Evolutionary conservation across 2,888 invertebrate species (phyloP), one percentile per base, ranked within the genome.

Genomic region (Rhingia rostrata): DNA sequence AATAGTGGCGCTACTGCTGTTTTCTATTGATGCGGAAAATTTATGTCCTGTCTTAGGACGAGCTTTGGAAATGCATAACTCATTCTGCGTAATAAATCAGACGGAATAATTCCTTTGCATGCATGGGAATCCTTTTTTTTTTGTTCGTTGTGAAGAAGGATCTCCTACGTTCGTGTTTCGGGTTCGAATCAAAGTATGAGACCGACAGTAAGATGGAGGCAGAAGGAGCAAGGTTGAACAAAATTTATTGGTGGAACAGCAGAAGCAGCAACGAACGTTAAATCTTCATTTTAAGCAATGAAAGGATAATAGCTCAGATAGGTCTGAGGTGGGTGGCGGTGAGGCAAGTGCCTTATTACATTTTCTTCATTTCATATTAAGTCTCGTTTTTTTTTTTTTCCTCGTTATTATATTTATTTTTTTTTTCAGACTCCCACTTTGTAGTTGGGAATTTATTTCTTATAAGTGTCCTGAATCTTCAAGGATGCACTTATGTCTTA

Each of bases 31-130:
- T 79, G 79, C 58, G 73, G 60, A 79, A 79, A 83, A 83, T 83
- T 60, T 79, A 83, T 83, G 69, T 79, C 79, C 83, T 79, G 73
- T 79, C 83, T 79, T 64, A 63, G 73, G 73, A 79, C 73, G 73
- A 69, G 79, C 79, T 83, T 83, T 67, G 83, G 70, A 83, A 83
- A 83, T 83, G 79, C 79, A 83, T 79, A 79, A 79, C 83, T 83
- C 83, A 83, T 79, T 83, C 83, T 37, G 83, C 74, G 83, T 79
- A 79, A 83, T 83, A 83, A 83, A 83, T 79, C 83, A 83, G 64
- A 67, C 41, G 79, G 79, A 83, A 83, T 83, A 83, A 83, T 83
- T 83, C 79, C 47, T 74, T 79, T 53, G 79, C 63, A 83, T 83
- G 83, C 83, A 83, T 83, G 56, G 12, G 56, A 51, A 37, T 70